Evolutionary conservation across 2,797 vertebrate species (phyloP).

Genomic region (Rhodeus uyekii): DNA sequence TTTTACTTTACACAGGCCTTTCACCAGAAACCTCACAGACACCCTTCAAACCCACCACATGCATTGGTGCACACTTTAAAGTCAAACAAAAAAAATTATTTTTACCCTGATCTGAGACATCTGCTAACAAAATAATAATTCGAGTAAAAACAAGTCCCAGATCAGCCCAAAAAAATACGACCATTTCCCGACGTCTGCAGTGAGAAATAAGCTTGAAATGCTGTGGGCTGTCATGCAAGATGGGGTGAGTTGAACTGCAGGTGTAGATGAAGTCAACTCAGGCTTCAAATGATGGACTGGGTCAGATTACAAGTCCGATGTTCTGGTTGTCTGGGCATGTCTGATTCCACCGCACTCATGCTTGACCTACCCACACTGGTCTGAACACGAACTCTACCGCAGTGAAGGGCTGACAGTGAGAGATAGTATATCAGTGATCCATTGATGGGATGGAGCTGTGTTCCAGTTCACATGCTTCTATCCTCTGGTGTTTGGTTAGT

Average conservation of each 20-base stretch:
- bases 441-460: conserved; percentile 18
- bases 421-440: conserved; percentile 27
- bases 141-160: background rate
- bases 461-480: conserved; percentile 23
- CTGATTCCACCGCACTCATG: conserved; percentile 22
- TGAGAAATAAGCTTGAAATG: background rate
- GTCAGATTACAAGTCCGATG: background rate
- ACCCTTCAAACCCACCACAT: conserved; percentile 47
- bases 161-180: conserved; percentile 28
- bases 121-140: background rate
- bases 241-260: conserved; percentile 9
- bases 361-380: conserved; percentile 35
- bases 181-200: background rate
- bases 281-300: conserved; percentile 16
- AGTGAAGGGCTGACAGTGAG: conserved; percentile 24
- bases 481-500: conserved; percentile 23
- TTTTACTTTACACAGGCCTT: background rate
- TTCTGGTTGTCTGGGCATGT: conserved; percentile 30
- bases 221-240: conserved; percentile 20
- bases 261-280: conserved; percentile 21
- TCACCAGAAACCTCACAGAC: background rate
- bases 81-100: too few relatives aligned
- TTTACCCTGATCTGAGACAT: conserved; percentile 19
- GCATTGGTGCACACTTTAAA: conserved; percentile 49
- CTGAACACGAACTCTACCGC: conserved; percentile 38